A percentile compares a stretch with the other conserved stretches of the same genome.
These are phyloP conservation scores for Neria commutata DNA, from an alignment of 2,888 invertebrate genomes.

Conservation along the genomic window DNA sequence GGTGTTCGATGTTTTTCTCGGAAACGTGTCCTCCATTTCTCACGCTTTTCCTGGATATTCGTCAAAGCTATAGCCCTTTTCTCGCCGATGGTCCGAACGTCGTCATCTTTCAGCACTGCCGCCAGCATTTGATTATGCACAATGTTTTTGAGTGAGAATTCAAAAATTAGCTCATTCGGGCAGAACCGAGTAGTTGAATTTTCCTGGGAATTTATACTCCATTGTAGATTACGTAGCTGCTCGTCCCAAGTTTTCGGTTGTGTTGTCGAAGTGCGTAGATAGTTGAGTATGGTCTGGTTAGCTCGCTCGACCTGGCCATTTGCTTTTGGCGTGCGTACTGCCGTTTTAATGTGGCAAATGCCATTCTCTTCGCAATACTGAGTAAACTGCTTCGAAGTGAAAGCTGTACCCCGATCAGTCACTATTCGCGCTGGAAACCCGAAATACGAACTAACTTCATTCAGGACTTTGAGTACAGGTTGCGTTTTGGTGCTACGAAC, in stretches of 20 bases:
- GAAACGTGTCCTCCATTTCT: too few relatives aligned
- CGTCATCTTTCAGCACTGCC: slow-evolving; percentile 20
- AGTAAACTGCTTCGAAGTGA: slow-evolving; percentile 34
- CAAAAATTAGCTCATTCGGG: slow-evolving; percentile 20
- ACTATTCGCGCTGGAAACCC: slow-evolving; percentile 38
- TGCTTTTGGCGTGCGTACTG: slow-evolving; percentile 18
- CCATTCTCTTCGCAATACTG: slow-evolving; percentile 4
- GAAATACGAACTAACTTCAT: slow-evolving; percentile 32
- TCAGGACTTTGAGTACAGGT: slow-evolving; percentile 24
- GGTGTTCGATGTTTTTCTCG: too few relatives aligned
- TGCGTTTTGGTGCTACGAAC: slow-evolving; percentile 26
- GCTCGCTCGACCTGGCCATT: slow-evolving; percentile 24
- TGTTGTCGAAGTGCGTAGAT: neutral
- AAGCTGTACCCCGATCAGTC: slow-evolving; percentile 34
- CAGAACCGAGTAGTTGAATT: slow-evolving; percentile 12
- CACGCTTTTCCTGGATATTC: too few relatives aligned
- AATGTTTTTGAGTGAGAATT: slow-evolving; percentile 17
- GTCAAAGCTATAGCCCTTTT: too few relatives aligned
- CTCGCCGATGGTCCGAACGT: too few relatives aligned
- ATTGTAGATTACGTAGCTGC: slow-evolving; percentile 5
- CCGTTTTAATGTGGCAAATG: slow-evolving; percentile 13
- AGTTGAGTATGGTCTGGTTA: slow-evolving; percentile 11
- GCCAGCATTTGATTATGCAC: slow-evolving; percentile 19
- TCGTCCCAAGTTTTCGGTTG: neutral
- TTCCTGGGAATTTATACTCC: slow-evolving; percentile 12